Evolutionary conservation across 2,797 vertebrate species (phyloP), one percentile per base, ranked within the genome.

Genomic region (Hippocampus kuda): DNA sequence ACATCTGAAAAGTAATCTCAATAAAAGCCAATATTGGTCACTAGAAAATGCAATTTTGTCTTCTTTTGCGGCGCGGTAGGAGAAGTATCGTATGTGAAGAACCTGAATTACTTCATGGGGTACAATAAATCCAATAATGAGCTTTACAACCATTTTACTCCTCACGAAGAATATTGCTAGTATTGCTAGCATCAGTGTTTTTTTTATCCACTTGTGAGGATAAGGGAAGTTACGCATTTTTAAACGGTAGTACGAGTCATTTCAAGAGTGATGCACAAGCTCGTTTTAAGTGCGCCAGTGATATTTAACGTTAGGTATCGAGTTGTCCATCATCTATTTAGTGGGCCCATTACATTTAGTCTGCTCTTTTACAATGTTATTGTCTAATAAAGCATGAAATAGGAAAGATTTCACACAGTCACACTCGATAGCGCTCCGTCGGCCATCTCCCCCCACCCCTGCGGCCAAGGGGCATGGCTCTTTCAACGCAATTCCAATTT

Each of bases 401-500:
- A 72, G 70, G 68, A 62, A 73, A 66, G 71, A 57, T 73, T 85
- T 87, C 81, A 78, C 70, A 77, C 73, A 80, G 74, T 74, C 69
- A 75, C 77, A 79, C 65, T 85, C 84, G 80, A 86, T 85, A 79
- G 75, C 73, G 49, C 70, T 75, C 74, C 77, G 73, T 79, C 78
- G 76, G 81, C 13, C 30, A 27, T 63, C 68, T 72, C 78, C 20
- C 81, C 6, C 67, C 71, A 78, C 5, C 81, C 81, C 67, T 75
- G 74, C 72, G 79, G 84, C 89, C 81, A 85, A 72, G 67, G 87
- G 87, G 83, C 83, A 84, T 85, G 81, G 81, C 86, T 88, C 83
- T 87, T 18, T 85, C 77, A 88, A 84, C 44, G 78, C 86, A 88
- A 85, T 91, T 89, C 86, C 84, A 78, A 85, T 83, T 86, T 85